Evolutionary conservation across 2,797 vertebrate species (phyloP), one percentile per base, ranked within the genome.

Genomic region (Gobio occitaniae): DNA sequence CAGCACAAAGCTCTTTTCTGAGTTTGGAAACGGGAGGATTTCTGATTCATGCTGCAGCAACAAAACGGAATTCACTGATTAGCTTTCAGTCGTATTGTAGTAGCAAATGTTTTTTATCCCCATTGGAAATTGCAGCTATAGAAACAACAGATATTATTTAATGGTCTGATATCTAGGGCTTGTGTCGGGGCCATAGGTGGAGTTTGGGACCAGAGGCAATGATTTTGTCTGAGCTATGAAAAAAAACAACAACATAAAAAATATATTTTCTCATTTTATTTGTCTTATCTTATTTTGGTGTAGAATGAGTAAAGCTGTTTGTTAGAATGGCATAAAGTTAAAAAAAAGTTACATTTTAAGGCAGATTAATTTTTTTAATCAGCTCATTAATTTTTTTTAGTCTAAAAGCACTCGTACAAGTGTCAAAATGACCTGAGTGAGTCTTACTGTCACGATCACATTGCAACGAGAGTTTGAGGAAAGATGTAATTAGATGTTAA

Each of bases 21-120:
- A 94, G 88, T 99, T 99, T 0, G 97, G 97, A 89, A 99, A 99
- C 0, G 98, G 97, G 66, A 99, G 93, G 84, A 99, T 99, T 95
- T 99, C 98, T 0, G 98, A 99, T 89, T 99, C 98, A 0, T 99
- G 97, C 98, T 99, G 93, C 38, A 47, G 25, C 76, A 86, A 87
- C 63, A 84, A 44, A 78, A 61, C 3, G 21, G 10, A 0, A 78
- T 78, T 78, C 17, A 61, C 4, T 6, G 29, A 10, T 47, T 72
- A 44, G 56, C 29, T 78, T 61, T 25, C 13, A 77, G 36, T 44
- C 12, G 2, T 38, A 29, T 10, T 50, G 2, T 3, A 54, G 48
- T 0, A 36, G 9, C 36, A 19, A 3, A 29, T 4, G 15, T 25
- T 10, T 2, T 71, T 48, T 48, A 9, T 9, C 3, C 15, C 2